phyloP scores from a whole-genome alignment of 2,797 vertebrate species.

The Spatula clypeata region DNA sequence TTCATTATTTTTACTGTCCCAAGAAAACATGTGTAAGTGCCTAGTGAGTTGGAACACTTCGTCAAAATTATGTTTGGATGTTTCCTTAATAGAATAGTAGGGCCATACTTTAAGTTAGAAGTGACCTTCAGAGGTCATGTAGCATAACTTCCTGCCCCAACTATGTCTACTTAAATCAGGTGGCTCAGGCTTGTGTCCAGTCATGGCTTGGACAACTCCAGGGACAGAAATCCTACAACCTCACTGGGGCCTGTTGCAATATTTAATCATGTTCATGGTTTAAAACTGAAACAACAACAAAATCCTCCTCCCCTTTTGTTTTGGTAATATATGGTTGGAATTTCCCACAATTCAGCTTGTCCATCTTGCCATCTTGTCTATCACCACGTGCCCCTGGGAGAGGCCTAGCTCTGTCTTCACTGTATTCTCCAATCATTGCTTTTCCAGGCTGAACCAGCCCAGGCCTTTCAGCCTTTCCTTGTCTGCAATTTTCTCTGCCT shows the following conservation, averaged over 20 bases:
- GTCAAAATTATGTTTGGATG: neutral
- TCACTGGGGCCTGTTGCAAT: neutral
- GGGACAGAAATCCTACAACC: neutral
- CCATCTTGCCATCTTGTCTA: neutral
- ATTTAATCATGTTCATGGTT: neutral
- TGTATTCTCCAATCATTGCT: rapidly evolving
- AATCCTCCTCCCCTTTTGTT: rapidly evolving
- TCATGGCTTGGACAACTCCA: neutral
- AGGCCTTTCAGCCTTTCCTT: neutral
- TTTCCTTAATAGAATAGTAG: neutral
- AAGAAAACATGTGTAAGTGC: neutral
- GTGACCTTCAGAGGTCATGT: neutral
- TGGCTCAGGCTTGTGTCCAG: neutral
- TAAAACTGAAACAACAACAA: neutral
- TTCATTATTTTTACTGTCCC: neutral
- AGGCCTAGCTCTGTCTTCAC: neutral
- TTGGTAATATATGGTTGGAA: neutral
- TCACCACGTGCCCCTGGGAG: neutral
- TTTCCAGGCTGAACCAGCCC: neutral
- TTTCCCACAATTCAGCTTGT: neutral
- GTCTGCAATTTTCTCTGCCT: neutral
- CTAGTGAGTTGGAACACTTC: neutral
- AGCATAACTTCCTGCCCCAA: neutral
- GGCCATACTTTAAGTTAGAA: neutral
- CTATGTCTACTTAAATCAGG: neutral